A percentile compares a stretch with the other conserved stretches of the same genome.
Conservation (phyloP, 2,888 invertebrate species). For the Kryphioiulus occultus region DNA sequence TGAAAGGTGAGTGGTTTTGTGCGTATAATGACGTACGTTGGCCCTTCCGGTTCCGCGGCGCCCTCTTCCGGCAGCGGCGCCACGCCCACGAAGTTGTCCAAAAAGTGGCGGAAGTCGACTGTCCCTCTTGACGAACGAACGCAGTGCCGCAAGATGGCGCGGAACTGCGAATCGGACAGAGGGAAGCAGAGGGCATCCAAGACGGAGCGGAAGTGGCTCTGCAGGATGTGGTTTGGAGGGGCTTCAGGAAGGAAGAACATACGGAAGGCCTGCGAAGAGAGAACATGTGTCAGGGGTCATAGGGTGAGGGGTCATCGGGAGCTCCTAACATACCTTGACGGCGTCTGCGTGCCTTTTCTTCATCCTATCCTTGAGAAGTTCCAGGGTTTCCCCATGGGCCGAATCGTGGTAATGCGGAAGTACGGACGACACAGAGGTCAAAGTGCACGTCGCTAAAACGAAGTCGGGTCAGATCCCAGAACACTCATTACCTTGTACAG, state of each 20-base stretch:
- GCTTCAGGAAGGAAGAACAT: neutral
- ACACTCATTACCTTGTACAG: too few relatives aligned
- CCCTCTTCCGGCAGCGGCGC: neutral
- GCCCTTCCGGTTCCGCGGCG: too few relatives aligned
- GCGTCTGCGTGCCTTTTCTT: neutral
- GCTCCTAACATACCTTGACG: too few relatives aligned
- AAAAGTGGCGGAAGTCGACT: neutral
- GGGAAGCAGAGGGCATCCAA: constrained; percentile 40
- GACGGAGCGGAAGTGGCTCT: constrained; percentile 11
- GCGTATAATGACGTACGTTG: too few relatives aligned
- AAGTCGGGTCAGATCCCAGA: too few relatives aligned
- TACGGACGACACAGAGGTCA: neutral
- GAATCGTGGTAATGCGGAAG: neutral
- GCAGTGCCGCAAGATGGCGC: neutral
- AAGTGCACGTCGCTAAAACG: constrained; percentile 27
- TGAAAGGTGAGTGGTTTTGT: too few relatives aligned
- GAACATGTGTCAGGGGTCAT: too few relatives aligned
- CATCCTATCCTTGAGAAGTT: constrained; percentile 8
- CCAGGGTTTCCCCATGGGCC: constrained; percentile 37
- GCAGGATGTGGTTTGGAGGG: neutral
- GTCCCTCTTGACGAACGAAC: neutral
- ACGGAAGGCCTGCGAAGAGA: neutral
- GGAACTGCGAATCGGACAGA: constrained; percentile 19
- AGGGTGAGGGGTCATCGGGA: too few relatives aligned
- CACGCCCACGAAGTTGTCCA: neutral